These are phyloP conservation scores for Falco rusticolus DNA, from an alignment of 2,797 vertebrate genomes.

Conservation along the genomic window DNA sequence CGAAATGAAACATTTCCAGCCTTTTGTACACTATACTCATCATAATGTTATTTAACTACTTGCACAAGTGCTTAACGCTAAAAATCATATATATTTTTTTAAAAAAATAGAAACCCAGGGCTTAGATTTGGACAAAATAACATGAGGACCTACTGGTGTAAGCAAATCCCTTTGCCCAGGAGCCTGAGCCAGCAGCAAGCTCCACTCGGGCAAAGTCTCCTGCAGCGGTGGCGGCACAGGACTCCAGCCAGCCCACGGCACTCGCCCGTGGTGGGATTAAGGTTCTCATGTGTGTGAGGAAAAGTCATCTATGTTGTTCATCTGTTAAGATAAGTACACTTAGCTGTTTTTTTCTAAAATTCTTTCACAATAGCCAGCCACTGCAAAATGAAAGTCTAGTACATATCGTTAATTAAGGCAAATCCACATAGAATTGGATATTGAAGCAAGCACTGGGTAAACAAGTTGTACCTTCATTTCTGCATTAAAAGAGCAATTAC, in stretches of 20 bases:
- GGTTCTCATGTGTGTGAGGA: not conserved
- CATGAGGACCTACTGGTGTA: not conserved
- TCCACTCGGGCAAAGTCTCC: not conserved
- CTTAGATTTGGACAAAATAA: not conserved
- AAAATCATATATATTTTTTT: not conserved
- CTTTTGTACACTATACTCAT: not conserved
- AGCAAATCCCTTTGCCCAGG: not conserved
- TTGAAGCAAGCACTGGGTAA: not conserved
- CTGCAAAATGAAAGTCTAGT: not conserved
- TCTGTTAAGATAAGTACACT: not conserved
- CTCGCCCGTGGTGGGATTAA: accelerated
- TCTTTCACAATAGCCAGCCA: not conserved
- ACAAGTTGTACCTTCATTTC: not conserved
- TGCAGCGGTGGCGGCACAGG: not conserved
- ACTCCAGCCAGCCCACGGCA: accelerated
- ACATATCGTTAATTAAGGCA: not conserved
- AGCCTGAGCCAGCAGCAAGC: not conserved
- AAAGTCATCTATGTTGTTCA: not conserved
- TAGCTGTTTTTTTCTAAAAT: not conserved
- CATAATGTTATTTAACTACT: not conserved
- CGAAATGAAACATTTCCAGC: not conserved
- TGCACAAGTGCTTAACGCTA: not conserved
- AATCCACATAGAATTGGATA: not conserved
- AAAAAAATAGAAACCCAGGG: not conserved
- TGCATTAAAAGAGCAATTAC: conserved; percentile 62